These are phyloP conservation scores for Heterodera filipjevi DNA, from an alignment of 2,888 invertebrate species.

Conservation along the genomic window DNA sequence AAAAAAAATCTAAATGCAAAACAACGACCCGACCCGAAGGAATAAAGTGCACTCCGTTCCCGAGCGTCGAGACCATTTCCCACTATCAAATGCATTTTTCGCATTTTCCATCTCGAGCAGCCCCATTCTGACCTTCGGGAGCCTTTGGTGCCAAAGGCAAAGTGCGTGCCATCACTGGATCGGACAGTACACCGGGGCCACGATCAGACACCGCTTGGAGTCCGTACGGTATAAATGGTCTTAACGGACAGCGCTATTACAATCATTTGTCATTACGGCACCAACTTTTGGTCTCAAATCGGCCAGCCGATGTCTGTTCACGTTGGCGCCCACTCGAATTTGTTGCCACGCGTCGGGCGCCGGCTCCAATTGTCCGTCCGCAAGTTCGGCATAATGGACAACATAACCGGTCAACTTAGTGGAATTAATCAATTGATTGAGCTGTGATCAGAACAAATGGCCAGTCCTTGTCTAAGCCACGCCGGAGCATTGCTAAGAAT, in stretches of 20 bases:
- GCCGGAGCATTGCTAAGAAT: too few relatives aligned
- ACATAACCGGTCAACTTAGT: slow-evolving; percentile 53
- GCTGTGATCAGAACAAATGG: not conserved
- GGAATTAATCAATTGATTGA: not conserved
- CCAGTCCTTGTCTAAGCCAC: too few relatives aligned
- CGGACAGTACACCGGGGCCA: slow-evolving; percentile 60
- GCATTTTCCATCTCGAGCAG: not conserved
- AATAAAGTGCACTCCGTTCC: too few relatives aligned
- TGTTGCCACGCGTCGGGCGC: slow-evolving; percentile 51
- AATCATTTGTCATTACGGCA: not conserved
- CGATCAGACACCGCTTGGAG: slow-evolving; percentile 63
- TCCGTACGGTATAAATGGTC: slow-evolving; percentile 55
- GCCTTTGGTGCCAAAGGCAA: slow-evolving; percentile 36
- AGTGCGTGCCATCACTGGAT: slow-evolving; percentile 24
- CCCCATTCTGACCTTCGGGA: slow-evolving; percentile 15
- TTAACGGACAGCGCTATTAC: not conserved
- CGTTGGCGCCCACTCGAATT: slow-evolving; percentile 49
- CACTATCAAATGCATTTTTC: too few relatives aligned
- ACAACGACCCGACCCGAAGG: too few relatives aligned
- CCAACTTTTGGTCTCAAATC: slow-evolving; percentile 54
- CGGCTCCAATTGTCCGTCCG: slow-evolving; percentile 53
- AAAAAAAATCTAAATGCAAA: too few relatives aligned
- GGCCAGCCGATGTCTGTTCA: slow-evolving; percentile 51
- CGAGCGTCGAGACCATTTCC: too few relatives aligned
- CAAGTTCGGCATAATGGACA: slow-evolving; percentile 59